phyloP scores from a whole-genome alignment of 1,140 invertebrate genomes.

The Calephelis nemesis region DNA sequence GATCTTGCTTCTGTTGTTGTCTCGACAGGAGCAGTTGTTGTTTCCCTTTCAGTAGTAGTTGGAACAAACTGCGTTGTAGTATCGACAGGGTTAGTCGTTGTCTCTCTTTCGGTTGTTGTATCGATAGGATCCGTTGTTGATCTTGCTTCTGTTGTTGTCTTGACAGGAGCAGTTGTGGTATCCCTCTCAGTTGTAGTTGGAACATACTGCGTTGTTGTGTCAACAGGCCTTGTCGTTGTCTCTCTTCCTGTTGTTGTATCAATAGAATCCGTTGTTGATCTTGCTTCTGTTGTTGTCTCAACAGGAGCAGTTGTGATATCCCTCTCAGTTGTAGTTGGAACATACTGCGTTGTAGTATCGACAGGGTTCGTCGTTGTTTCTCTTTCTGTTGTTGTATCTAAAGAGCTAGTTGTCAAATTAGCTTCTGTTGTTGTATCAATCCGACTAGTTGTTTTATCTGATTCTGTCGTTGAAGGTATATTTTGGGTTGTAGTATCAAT shows the following conservation, averaged over 20 bases:
- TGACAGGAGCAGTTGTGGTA: slow-evolving; percentile 3
- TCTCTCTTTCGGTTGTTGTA: not conserved
- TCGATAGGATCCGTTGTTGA: not conserved
- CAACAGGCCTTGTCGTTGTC: not conserved
- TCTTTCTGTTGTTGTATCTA: not conserved
- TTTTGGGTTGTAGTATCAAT: no score
- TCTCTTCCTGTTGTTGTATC: not conserved
- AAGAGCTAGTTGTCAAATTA: no score
- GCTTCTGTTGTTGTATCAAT: not conserved
- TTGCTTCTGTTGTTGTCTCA: no score
- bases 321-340: no score
- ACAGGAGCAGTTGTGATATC: no score
- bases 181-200: not conserved
- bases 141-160: not conserved
- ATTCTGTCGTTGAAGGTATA: not conserved
- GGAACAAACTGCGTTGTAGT: not conserved
- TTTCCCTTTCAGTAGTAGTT: not conserved
- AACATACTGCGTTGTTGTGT: not conserved
- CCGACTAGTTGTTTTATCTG: not conserved
- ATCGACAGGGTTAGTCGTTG: not conserved
- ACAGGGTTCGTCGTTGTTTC: no score
- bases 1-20: no score
- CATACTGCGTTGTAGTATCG: no score
- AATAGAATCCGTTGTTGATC: not conserved
- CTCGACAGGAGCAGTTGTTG: not conserved